These are phyloP conservation scores for Loriculus beryllinus DNA, from an alignment of 2,797 vertebrate species.

Conservation along the genomic window DNA sequence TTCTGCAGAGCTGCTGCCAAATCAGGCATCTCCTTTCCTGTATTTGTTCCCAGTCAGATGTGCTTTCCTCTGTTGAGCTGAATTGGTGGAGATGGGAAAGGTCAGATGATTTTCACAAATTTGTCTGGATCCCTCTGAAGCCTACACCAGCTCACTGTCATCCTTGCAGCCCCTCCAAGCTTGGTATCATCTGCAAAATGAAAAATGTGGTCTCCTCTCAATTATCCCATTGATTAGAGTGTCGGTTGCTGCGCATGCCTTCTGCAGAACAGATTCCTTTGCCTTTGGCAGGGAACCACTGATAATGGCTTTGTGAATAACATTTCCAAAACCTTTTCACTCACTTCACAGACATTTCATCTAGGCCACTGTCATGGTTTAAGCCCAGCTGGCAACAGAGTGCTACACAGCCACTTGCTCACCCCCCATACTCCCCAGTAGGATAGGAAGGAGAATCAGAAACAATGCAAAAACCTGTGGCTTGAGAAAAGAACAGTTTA, in stretches of 20 bases:
- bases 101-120: neutral
- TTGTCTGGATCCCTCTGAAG: neutral
- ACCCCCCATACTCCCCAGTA: neutral
- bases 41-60: neutral
- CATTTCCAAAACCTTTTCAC: neutral
- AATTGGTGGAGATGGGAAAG: neutral
- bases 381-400: neutral
- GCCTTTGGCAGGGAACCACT: neutral
- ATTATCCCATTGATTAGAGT: neutral
- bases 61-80: neutral
- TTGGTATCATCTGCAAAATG: neutral
- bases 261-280: neutral
- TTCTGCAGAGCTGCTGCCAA: slow-evolving; percentile 8
- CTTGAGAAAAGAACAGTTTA: neutral
- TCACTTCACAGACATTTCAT: neutral
- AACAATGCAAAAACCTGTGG: neutral
- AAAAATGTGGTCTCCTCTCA: neutral
- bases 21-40: neutral
- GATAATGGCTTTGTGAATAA: neutral
- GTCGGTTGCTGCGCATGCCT: neutral
- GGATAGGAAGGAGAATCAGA: neutral
- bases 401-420: neutral
- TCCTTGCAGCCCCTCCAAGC: neutral
- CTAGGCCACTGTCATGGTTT: neutral
- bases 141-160: neutral